phyloP scores from a whole-genome alignment of 2,113 vertebrate species.

The Nothocercus nigrocapillus region DNA sequence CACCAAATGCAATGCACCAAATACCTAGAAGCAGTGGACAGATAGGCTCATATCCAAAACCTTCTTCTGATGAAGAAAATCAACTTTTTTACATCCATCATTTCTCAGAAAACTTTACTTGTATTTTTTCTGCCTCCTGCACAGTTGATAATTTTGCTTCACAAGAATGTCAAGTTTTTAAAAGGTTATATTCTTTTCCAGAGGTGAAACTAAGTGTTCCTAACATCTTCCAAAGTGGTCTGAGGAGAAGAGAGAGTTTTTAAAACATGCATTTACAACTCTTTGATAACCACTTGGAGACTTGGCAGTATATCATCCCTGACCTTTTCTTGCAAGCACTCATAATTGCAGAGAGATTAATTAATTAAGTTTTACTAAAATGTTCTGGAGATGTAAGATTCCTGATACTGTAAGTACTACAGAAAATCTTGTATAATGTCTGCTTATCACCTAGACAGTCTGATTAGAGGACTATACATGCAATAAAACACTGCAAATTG shows the following conservation, averaged over 20 bases:
- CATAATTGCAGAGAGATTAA: constrained; percentile 28
- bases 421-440: neutral
- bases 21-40: neutral
- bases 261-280: constrained; percentile 49
- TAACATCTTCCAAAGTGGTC: constrained; percentile 26
- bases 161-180: constrained; percentile 39
- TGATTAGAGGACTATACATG: neutral
- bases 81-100: neutral
- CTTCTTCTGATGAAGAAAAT: neutral
- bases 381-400: constrained; percentile 27
- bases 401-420: neutral
- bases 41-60: neutral
- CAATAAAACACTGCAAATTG: neutral
- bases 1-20: neutral
- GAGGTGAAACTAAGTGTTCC: constrained; percentile 37
- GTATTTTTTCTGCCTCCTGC: neutral
- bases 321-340: constrained; percentile 42
- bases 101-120: neutral
- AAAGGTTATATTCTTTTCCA: constrained; percentile 19
- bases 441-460: neutral
- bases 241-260: constrained; percentile 33
- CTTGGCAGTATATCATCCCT: neutral
- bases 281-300: constrained; percentile 17
- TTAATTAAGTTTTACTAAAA: constrained; percentile 53
- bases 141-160: neutral